Percentiles rank a stretch among this genome's conserved stretches.
These are phyloP conservation scores for Thera obeliscata DNA, from an alignment of 2,888 invertebrate species.

Conservation along the genomic window DNA sequence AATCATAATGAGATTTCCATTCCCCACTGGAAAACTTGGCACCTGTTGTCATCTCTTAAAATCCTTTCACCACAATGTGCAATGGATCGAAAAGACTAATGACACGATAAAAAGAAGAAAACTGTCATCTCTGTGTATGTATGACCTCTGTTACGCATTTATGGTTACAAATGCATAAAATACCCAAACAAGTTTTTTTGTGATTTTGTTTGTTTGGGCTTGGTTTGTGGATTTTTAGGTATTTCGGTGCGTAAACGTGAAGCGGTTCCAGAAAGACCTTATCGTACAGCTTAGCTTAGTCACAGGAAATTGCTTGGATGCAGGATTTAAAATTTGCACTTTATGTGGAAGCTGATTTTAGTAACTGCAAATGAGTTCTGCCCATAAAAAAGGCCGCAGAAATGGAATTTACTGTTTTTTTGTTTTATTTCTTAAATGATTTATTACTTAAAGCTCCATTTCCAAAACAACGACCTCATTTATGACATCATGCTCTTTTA, in stretches of 20 bases:
- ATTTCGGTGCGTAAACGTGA: slow-evolving; percentile 6
- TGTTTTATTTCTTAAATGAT: not conserved
- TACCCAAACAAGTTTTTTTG: too few relatives aligned
- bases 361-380: slow-evolving; percentile 32
- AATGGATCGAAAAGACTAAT: too few relatives aligned
- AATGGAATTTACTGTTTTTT: not conserved
- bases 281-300: slow-evolving; percentile 50
- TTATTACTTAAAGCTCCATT: not conserved
- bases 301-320: slow-evolving; percentile 58
- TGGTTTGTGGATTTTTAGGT: slow-evolving; percentile 4
- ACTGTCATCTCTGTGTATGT: too few relatives aligned
- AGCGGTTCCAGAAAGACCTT: slow-evolving; percentile 55
- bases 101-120: too few relatives aligned
- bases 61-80: too few relatives aligned
- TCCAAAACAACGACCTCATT: not conserved
- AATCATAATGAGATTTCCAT: too few relatives aligned
- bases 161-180: too few relatives aligned
- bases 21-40: too few relatives aligned
- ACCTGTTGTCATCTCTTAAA: too few relatives aligned
- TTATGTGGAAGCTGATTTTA: slow-evolving; percentile 49
- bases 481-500: too few relatives aligned
- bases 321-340: slow-evolving; percentile 51
- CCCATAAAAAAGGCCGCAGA: not conserved
- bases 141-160: too few relatives aligned
- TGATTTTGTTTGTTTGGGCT: not conserved